Evolutionary conservation across 2,888 invertebrate species (phyloP).

Genomic region (Gastrophysa polygoni): DNA sequence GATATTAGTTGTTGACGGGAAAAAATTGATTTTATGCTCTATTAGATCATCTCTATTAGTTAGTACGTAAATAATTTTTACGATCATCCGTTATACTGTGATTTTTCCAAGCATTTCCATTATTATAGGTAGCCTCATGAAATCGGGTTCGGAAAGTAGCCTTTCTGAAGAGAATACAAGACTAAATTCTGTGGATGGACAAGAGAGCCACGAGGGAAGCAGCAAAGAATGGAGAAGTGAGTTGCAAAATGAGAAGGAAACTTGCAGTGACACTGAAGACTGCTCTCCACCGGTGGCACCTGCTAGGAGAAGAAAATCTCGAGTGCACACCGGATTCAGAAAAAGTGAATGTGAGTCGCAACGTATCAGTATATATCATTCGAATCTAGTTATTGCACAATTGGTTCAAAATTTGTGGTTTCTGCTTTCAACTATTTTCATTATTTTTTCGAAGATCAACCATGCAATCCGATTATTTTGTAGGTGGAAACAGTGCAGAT

Average conservation of each 20-base stretch:
- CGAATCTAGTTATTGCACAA: background rate
- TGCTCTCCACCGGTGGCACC: conserved; percentile 59
- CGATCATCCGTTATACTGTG: no score
- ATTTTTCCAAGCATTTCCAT: background rate
- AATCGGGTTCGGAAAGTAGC: conserved; percentile 89
- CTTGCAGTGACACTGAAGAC: conserved; percentile 73
- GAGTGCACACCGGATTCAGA: conserved; percentile 70
- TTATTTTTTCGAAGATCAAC: no score
- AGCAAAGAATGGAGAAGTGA: conserved; percentile 72
- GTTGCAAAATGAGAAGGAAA: conserved; percentile 74
- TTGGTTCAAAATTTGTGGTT: background rate
- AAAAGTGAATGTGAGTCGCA: conserved; percentile 66
- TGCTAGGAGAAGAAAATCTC: conserved; percentile 67
- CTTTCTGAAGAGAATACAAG: conserved; percentile 73
- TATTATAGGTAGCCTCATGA: conserved; percentile 60
- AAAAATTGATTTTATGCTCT: no score
- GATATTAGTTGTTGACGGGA: no score
- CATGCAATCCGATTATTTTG: no score
- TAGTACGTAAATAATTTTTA: no score
- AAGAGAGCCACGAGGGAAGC: conserved; percentile 58
- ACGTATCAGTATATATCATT: no score
- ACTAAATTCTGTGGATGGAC: conserved; percentile 39
- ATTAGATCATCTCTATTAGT: no score
- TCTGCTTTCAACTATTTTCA: no score
- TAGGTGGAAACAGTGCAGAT: conserved; percentile 63